Evolutionary conservation across 2,113 vertebrate genomes (phyloP), one percentile per base, ranked within the genome.

Genomic region (Atractosteus spatula): DNA sequence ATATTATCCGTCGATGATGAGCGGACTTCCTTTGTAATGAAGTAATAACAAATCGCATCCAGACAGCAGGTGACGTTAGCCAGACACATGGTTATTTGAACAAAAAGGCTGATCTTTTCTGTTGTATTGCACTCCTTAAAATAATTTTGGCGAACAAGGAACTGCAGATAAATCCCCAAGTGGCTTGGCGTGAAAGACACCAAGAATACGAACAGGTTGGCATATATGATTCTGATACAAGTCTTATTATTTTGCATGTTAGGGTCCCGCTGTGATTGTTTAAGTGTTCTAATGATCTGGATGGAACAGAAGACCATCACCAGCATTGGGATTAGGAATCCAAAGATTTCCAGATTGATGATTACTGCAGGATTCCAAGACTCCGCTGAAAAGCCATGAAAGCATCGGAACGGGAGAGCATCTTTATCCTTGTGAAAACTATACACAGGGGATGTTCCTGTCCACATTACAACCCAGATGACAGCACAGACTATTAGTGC

Each of bases 21-120:
- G 12, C 88, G 81, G 72, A 95, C 92, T 81, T 97, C 94, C 62
- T 83, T 86, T 16, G 90, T 87, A 14, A 91, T 88, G 72, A 96
- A 97, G 78, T 97, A 98, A 76, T 97, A 98, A 80, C 94, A 96
- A 66, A 95, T 71, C 13, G 93, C 94, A 3, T 98, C 96, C 43
- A 98, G 87, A 67, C 94, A 97, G 84, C 94, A 95, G 86, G 95
- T 97, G 70, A 96, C 8, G 64, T 98, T 97, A 74, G 95, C 92
- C 44, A 97, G 72, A 13, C 87, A 89, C 84, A 98, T 75, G 0
- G 94, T 73, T 29, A 95, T 3, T 69, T 98, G 96, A 41, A 96
- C 12, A 80, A 96, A 96, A 0, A 96, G 51, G 80, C 93, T 96
- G 78, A 98, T 94, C 14, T 5, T 55, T 68, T 64, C 72, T 78